Evolutionary conservation across 2,113 vertebrate species (phyloP).

Genomic region (Atractosteus spatula): DNA sequence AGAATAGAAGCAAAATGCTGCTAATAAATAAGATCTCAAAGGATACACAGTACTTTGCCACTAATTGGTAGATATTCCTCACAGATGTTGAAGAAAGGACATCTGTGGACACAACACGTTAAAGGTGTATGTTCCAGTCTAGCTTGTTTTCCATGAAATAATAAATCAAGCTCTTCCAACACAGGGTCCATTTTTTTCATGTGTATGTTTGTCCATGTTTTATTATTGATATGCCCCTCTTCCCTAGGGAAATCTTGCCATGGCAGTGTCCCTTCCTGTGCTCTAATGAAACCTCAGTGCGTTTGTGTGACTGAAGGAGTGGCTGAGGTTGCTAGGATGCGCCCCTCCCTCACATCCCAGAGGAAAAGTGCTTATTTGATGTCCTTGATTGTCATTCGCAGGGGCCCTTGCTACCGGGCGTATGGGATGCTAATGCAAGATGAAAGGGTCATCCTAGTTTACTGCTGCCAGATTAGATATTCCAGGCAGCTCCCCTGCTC

Average conservation of each 20-base stretch:
- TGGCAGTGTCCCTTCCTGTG: conserved; percentile 16
- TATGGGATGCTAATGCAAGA: conserved; percentile 60
- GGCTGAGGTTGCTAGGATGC: conserved; percentile 19
- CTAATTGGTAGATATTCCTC: background rate
- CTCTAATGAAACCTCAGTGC: conserved; percentile 19
- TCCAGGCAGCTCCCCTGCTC: conserved; percentile 46
- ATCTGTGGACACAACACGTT: too few relatives aligned
- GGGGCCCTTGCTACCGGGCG: conserved; percentile 40
- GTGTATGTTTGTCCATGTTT: conserved; percentile 29
- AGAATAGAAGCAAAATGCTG: too few relatives aligned
- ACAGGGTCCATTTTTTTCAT: conserved; percentile 8
- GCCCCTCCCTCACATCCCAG: background rate
- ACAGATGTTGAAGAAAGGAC: background rate
- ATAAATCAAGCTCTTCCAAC: too few relatives aligned
- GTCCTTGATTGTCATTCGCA: conserved; percentile 56
- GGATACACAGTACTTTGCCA: too few relatives aligned
- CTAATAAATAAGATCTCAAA: too few relatives aligned
- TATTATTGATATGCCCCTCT: conserved; percentile 22
- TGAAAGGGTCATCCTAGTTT: conserved; percentile 73
- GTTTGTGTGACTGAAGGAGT: conserved; percentile 25
- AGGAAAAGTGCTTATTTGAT: conserved; percentile 30
- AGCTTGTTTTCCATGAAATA: too few relatives aligned
- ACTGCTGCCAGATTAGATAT: conserved; percentile 56
- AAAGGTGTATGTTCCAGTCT: too few relatives aligned
- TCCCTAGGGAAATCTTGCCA: conserved; percentile 16